Percentiles rank a stretch among this genome's conserved stretches.
These are phyloP conservation scores for Heteractis magnifica DNA, from an alignment of 92 coral and sea anemone genomes.

Conservation along the genomic window DNA sequence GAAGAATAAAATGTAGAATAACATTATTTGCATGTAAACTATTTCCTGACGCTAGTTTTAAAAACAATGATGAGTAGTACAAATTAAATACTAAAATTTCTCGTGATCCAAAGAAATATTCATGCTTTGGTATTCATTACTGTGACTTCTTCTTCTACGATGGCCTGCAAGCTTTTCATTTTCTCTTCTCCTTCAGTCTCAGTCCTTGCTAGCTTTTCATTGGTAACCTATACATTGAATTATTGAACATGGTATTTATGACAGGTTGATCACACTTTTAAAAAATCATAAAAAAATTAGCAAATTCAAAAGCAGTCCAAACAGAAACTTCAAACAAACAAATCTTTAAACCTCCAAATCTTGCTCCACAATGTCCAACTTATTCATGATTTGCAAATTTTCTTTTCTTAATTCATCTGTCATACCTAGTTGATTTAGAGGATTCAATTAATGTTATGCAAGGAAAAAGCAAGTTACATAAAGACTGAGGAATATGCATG, in stretches of 20 bases:
- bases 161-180: conserved; percentile 1
- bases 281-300: too few species aligned
- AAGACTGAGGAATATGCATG: too few species aligned
- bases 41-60: not conserved
- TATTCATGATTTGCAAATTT: conserved; percentile 38
- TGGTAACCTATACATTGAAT: not conserved
- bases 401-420: conserved; percentile 66
- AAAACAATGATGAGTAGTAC: too few species aligned
- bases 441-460: not conserved
- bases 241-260: too few species aligned
- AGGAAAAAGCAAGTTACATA: not conserved
- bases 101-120: too few species aligned
- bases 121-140: conserved; percentile 29
- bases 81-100: too few species aligned
- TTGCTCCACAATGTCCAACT: conserved; percentile 45
- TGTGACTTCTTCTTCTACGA: conserved; percentile 43
- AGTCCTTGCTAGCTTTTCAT: not conserved
- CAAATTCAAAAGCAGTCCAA: too few species aligned
- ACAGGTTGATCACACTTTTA: too few species aligned
- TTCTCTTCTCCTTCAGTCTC: not conserved
- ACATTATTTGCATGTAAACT: too few species aligned
- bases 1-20: not conserved
- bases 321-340: too few species aligned
- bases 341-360: conserved; percentile 34
- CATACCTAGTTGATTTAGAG: conserved; percentile 33